These are phyloP conservation scores for Felis chaus DNA, from an alignment of 2,113 vertebrate genomes.

Conservation along the genomic window DNA sequence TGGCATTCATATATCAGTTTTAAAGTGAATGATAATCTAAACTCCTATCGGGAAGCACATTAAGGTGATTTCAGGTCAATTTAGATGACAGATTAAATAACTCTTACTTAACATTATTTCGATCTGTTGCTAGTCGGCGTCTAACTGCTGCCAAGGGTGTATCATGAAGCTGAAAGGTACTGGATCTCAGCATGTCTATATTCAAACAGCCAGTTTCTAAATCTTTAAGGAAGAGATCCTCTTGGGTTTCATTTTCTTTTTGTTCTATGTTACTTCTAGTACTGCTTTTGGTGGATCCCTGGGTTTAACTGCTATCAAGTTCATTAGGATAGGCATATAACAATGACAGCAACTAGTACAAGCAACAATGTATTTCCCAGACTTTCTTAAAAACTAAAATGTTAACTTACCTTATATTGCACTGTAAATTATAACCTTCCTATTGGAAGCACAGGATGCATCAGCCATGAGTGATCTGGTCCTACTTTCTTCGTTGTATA, in stretches of 20 bases:
- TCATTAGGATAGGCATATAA: neutral
- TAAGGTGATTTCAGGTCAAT: slow-evolving; percentile 38
- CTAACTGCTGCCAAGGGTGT: neutral
- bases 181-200: neutral
- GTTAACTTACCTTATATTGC: neutral
- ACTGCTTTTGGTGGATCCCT: neutral
- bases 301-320: neutral
- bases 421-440: neutral
- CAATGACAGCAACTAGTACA: neutral
- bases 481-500: neutral
- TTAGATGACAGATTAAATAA: slow-evolving; percentile 32
- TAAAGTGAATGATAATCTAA: slow-evolving; percentile 8
- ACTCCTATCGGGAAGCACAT: slow-evolving; percentile 15
- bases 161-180: neutral
- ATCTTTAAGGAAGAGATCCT: neutral
- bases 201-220: neutral
- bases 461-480: neutral
- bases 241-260: neutral
- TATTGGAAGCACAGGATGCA: neutral
- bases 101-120: neutral
- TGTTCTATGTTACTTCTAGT: neutral
- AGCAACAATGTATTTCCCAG: neutral
- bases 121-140: neutral
- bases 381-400: neutral
- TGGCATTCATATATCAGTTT: neutral